phyloP scores from a whole-genome alignment of 1,140 invertebrate genomes.

The Matsumurasca onukii region DNA sequence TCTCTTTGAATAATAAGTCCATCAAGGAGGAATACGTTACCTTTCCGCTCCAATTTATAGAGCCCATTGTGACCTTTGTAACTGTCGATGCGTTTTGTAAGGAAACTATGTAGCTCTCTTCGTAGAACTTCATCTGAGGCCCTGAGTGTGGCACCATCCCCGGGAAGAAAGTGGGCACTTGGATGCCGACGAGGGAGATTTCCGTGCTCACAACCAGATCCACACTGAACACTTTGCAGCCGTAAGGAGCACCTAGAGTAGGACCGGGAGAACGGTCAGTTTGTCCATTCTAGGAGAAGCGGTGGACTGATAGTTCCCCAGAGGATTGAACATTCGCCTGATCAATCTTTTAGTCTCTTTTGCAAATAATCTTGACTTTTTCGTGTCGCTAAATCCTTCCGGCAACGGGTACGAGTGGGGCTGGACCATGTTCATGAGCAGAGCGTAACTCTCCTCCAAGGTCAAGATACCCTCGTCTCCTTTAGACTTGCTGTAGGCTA shows the following conservation, averaged over 20 bases:
- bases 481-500: slow-evolving; percentile 14
- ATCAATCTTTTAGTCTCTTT: slow-evolving; percentile 1
- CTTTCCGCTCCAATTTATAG: slow-evolving; percentile 20
- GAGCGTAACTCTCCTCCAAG: slow-evolving; percentile 30
- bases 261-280: slow-evolving; percentile 16
- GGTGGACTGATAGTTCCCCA: slow-evolving; percentile 1
- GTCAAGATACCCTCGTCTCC: slow-evolving; percentile 28
- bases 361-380: background rate
- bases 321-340: slow-evolving; percentile 18
- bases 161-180: slow-evolving; percentile 28
- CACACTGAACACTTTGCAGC: slow-evolving; percentile 27
- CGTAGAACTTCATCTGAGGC: slow-evolving; percentile 18
- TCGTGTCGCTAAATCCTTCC: slow-evolving; percentile 6
- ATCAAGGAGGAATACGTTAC: slow-evolving; percentile 20
- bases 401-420: slow-evolving; percentile 30
- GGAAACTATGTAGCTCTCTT: slow-evolving; percentile 30
- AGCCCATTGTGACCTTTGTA: slow-evolving; percentile 1
- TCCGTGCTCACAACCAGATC: slow-evolving; percentile 17
- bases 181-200: slow-evolving; percentile 25
- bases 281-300: slow-evolving; percentile 15
- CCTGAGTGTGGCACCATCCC: background rate
- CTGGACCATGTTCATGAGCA: slow-evolving; percentile 27
- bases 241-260: slow-evolving; percentile 6
- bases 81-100: slow-evolving; percentile 19
- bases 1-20: slow-evolving; percentile 26